Conservation (phyloP, 2,797 vertebrate genomes). For the Parauchenoglanis punctatus region DNA sequence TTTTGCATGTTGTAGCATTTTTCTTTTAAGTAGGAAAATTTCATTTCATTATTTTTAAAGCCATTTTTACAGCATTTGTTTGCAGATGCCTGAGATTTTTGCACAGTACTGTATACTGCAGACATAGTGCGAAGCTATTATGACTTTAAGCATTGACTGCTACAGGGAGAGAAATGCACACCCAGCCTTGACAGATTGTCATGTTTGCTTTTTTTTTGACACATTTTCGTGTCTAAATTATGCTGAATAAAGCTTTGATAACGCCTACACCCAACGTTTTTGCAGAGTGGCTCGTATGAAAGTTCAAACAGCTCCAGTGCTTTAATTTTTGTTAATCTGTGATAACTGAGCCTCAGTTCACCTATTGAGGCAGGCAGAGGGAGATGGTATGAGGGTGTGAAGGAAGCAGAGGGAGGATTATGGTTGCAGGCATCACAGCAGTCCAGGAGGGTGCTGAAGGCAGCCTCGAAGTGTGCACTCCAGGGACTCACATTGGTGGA, state of each 20-base stretch:
- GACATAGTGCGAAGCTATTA: background rate
- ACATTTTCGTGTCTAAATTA: slow-evolving; percentile 36
- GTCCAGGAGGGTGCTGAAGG: slow-evolving; percentile 20
- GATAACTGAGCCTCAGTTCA: slow-evolving; percentile 61
- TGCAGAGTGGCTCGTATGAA: slow-evolving; percentile 69
- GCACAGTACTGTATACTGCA: background rate
- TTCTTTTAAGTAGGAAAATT: too few relatives aligned
- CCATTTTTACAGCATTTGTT: too few relatives aligned
- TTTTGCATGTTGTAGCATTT: too few relatives aligned
- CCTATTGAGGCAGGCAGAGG: background rate
- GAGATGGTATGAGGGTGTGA: slow-evolving; percentile 17
- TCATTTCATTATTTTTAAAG: too few relatives aligned
- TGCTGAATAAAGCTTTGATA: slow-evolving; percentile 49
- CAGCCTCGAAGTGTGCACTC: slow-evolving; percentile 8
- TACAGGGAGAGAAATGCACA: background rate
- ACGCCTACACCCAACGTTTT: slow-evolving; percentile 30
- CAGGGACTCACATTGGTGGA: slow-evolving; percentile 37
- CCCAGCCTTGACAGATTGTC: slow-evolving; percentile 3
- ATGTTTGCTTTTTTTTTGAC: slow-evolving; percentile 9
- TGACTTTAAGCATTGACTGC: background rate
- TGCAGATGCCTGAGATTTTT: too few relatives aligned
- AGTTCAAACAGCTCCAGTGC: slow-evolving; percentile 73
- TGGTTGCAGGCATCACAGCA: slow-evolving; percentile 20
- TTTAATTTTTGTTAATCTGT: slow-evolving; percentile 80
- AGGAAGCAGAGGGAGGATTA: slow-evolving; percentile 34